A percentile compares a stretch with the other conserved stretches of the same genome.
These are phyloP conservation scores for Holacanthus passer DNA, from an alignment of 2,113 vertebrate species.

Conservation along the genomic window DNA sequence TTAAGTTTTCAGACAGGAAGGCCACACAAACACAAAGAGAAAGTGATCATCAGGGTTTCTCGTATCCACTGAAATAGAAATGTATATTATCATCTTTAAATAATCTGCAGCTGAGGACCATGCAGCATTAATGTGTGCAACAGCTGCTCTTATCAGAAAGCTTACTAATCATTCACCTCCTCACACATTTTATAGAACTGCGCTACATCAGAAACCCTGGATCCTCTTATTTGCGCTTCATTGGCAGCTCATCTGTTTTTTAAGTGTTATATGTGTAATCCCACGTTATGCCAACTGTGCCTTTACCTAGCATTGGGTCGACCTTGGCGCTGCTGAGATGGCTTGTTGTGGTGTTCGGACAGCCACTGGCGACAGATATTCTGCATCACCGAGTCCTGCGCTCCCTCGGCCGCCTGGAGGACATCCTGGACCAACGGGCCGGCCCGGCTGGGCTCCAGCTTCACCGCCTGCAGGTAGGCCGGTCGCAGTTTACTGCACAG, in stretches of 20 bases:
- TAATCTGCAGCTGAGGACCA: background rate
- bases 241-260: background rate
- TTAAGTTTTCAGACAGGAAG: background rate
- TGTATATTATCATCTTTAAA: background rate
- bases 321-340: constrained; percentile 64
- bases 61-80: background rate
- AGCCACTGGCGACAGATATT: constrained; percentile 97
- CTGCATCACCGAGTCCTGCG: constrained; percentile 89
- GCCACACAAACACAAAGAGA: background rate
- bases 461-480: constrained; percentile 93
- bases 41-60: constrained; percentile 15
- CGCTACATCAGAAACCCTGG: constrained; percentile 2
- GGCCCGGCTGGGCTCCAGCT: constrained; percentile 88
- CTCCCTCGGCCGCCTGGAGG: constrained; percentile 86
- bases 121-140: background rate
- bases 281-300: background rate
- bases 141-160: background rate
- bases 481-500: constrained; percentile 92
- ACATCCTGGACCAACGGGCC: constrained; percentile 91
- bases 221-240: background rate
- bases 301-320: constrained; percentile 73
- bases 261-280: background rate
- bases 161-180: background rate
- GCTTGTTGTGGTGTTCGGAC: constrained; percentile 85
- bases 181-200: background rate